phyloP scores from a whole-genome alignment of 2,888 invertebrate genomes.

The Brassicogethes aeneus region DNA sequence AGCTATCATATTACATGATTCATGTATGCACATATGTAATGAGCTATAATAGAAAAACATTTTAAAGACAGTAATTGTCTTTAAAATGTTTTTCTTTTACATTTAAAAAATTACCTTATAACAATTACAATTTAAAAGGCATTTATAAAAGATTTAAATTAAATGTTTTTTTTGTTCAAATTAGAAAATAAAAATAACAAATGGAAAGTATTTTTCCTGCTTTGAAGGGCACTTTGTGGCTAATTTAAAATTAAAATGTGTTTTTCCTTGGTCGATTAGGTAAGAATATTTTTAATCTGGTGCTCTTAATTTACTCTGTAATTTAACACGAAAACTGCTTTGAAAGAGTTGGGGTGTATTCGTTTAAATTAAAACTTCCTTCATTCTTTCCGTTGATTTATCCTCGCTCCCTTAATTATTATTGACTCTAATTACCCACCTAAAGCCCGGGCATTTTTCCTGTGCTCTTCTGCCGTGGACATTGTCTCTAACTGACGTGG shows the following conservation, averaged over 20 bases:
- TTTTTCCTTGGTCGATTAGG: slow-evolving; percentile 16
- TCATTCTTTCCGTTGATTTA: slow-evolving; percentile 38
- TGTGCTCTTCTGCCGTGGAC: slow-evolving; percentile 25
- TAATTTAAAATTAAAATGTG: slow-evolving; percentile 12
- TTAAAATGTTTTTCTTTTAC: too few species aligned
- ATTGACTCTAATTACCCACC: slow-evolving; percentile 39
- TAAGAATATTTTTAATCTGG: slow-evolving; percentile 21
- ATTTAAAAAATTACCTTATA: too few species aligned
- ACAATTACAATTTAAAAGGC: too few species aligned
- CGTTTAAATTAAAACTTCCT: slow-evolving; percentile 36
- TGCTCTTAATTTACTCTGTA: slow-evolving; percentile 25
- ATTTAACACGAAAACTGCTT: slow-evolving; percentile 21
- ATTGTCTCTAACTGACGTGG: slow-evolving; percentile 36
- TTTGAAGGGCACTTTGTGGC: neutral
- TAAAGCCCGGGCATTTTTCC: slow-evolving; percentile 33
- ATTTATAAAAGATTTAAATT: too few species aligned
- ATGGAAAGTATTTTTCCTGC: too few species aligned
- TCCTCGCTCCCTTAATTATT: slow-evolving; percentile 13
- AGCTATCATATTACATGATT: too few species aligned
- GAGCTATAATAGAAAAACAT: too few species aligned
- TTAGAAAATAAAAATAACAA: too few species aligned
- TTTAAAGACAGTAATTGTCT: too few species aligned
- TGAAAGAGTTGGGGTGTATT: slow-evolving; percentile 17
- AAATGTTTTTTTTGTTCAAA: too few species aligned
- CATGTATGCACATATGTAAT: too few species aligned